Evolutionary conservation across 2,113 vertebrate species (phyloP).

Genomic region (Bostrychus sinensis): DNA sequence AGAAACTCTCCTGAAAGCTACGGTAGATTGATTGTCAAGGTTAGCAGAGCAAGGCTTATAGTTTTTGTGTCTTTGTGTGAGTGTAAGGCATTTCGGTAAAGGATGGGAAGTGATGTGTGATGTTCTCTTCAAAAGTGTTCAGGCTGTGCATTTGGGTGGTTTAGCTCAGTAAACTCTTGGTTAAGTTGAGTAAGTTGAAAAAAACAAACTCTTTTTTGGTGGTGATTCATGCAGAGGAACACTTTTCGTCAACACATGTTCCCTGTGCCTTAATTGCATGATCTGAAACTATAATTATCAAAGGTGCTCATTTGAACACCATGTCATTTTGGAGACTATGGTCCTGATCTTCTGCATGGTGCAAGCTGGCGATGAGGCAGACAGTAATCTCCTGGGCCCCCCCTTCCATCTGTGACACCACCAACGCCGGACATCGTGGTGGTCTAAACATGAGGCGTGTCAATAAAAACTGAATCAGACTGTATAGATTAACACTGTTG

Average conservation of each 20-base stretch:
- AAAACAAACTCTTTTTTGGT: conserved; percentile 4
- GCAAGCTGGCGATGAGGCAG: neutral
- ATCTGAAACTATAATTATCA: conserved; percentile 14
- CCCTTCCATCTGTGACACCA: too few species aligned
- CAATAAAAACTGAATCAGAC: too few species aligned
- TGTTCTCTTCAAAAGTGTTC: conserved; percentile 40
- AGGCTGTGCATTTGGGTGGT: conserved; percentile 6
- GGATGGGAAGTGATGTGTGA: conserved; percentile 38
- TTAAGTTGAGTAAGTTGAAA: conserved; percentile 21
- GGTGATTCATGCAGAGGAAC: conserved; percentile 4
- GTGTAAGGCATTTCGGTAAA: conserved; percentile 11
- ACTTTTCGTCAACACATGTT: neutral
- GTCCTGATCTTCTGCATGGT: neutral
- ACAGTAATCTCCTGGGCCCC: too few species aligned
- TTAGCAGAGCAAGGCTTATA: conserved; percentile 31
- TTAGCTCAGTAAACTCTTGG: conserved; percentile 26
- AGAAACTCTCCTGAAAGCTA: conserved; percentile 31
- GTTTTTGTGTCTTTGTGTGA: conserved; percentile 12
- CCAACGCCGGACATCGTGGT: too few species aligned
- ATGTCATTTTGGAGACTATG: conserved; percentile 2
- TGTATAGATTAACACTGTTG: too few species aligned
- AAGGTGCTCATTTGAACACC: conserved; percentile 22
- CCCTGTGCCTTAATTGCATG: conserved; percentile 20
- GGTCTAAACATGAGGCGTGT: too few species aligned
- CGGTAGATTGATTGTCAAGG: conserved; percentile 50